Conservation (phyloP, 2,113 vertebrate genomes). For the Mormyrus lacerda region DNA sequence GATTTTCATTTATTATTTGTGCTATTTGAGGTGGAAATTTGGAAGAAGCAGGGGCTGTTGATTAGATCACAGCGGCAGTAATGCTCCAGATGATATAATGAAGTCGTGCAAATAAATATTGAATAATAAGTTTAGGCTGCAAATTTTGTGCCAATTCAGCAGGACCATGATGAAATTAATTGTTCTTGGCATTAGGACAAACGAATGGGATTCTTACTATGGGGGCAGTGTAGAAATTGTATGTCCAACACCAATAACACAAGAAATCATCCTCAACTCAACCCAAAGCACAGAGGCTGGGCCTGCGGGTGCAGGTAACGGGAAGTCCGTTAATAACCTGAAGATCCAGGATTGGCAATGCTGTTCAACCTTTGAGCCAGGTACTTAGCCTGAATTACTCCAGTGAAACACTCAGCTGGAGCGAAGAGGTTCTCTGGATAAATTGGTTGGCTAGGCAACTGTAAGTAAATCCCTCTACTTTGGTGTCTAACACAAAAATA, state of each 20-base stretch:
- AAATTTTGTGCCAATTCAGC: constrained; percentile 24
- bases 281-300: not conserved
- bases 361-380: constrained; percentile 1
- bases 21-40: constrained; percentile 20
- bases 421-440: not conserved
- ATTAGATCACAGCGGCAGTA: constrained; percentile 32
- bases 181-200: constrained; percentile 22
- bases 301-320: not conserved
- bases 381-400: not conserved
- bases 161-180: constrained; percentile 16
- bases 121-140: constrained; percentile 31
- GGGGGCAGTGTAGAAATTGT: constrained; percentile 18
- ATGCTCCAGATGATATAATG: constrained; percentile 29
- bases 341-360: not conserved
- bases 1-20: constrained; percentile 18
- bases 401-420: not conserved
- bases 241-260: not conserved
- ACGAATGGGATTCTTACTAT: constrained; percentile 14
- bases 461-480: not conserved
- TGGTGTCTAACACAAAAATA: constrained; percentile 27
- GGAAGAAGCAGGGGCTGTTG: not conserved
- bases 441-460: constrained; percentile 1
- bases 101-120: constrained; percentile 32
- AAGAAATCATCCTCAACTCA: not conserved
- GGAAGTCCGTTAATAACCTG: not conserved